Percentiles rank a stretch among this genome's conserved stretches.
Evolutionary conservation across 92 coral and sea anemone genomes (phyloP).

Genomic region (Muricea muricata): DNA sequence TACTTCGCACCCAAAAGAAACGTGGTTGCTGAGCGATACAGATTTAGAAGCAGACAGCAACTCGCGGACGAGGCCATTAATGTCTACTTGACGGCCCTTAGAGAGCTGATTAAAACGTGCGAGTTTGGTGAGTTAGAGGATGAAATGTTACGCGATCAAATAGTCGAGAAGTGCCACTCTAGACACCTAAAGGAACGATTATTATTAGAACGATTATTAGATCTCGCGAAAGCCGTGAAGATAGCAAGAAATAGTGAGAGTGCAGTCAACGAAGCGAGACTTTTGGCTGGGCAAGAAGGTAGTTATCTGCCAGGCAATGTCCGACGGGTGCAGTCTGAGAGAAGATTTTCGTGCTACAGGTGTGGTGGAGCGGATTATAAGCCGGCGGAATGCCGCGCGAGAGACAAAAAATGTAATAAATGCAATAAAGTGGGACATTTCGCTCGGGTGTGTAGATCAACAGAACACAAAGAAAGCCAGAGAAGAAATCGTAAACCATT

Average conservation of each 20-base stretch:
- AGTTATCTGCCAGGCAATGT: neutral
- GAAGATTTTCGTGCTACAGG: constrained; percentile 25
- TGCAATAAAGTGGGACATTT: constrained; percentile 55
- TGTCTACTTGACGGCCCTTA: constrained; percentile 35
- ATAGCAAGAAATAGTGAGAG: constrained; percentile 26
- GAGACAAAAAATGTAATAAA: constrained; percentile 31
- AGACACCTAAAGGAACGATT: constrained; percentile 40
- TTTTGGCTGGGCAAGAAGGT: constrained; percentile 40
- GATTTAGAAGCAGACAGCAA: constrained; percentile 44
- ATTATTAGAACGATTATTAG: constrained; percentile 33
- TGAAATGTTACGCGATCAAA: constrained; percentile 50
- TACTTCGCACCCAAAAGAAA: constrained; percentile 54
- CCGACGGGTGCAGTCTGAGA: too few species aligned
- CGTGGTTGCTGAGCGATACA: constrained; percentile 54
- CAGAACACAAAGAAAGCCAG: too few species aligned
- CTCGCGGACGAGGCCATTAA: constrained; percentile 39
- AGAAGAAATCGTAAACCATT: neutral
- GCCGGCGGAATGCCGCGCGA: constrained; percentile 43
- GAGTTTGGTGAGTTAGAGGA: constrained; percentile 30
- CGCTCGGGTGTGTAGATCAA: constrained; percentile 35
- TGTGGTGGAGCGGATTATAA: constrained; percentile 43
- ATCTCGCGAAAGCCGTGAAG: constrained; percentile 21
- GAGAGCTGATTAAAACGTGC: constrained; percentile 53
- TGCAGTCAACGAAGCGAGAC: constrained; percentile 7
- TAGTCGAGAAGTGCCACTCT: constrained; percentile 38